Evolutionary conservation across 1,140 invertebrate genomes (phyloP), one percentile per base, ranked within the genome.

Genomic region (Gryllus bimaculatus): DNA sequence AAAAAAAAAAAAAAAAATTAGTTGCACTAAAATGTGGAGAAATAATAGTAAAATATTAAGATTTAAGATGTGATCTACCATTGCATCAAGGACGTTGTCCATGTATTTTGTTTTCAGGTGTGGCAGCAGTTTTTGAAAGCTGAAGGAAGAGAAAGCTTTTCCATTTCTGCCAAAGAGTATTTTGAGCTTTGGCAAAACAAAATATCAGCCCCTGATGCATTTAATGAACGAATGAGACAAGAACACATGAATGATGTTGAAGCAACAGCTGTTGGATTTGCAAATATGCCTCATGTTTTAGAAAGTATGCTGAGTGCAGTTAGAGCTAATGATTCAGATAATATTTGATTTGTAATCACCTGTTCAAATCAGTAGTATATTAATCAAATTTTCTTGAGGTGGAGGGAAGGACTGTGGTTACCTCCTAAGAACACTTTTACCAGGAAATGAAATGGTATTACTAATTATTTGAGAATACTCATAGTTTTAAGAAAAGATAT

Each of bases 131-230:
- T 75, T 48, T 18, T 79, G n/a, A 73, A 66, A 21, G 73, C 21
- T 7, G 26, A 74, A 48, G 78, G 78, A 66, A 66, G 10, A 66
- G 10, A 66, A 66, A 66, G 18, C 54, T 13, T 66, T 12, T 18
- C 47, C 48, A 75, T 79, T 6, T 79, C 78, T 48, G 12, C 78
- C 8, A 26, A 79, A 13, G 20, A 75, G 13, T 79, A 75, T 48
- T 79, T 75, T 75, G 73, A 74, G 48, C 49, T 79, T 47, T 79
- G 78, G 78, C 39, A 79, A 13, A 18, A 49, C 39, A 75, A 79
- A 48, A 74, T 79, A 1, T 74, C 73, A 10, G 47, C 78, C 20
- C 78, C 78, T 21, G 78, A 79, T 20, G 47, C 26, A 7, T 79
- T 79, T 48, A 79, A 79, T 54, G 74, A 74, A 21, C 47, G 48